Evolutionary conservation across 37 sponge, comb jelly and placozoan genomes (phyloP).

Genomic region (Eunapius fragilis): DNA sequence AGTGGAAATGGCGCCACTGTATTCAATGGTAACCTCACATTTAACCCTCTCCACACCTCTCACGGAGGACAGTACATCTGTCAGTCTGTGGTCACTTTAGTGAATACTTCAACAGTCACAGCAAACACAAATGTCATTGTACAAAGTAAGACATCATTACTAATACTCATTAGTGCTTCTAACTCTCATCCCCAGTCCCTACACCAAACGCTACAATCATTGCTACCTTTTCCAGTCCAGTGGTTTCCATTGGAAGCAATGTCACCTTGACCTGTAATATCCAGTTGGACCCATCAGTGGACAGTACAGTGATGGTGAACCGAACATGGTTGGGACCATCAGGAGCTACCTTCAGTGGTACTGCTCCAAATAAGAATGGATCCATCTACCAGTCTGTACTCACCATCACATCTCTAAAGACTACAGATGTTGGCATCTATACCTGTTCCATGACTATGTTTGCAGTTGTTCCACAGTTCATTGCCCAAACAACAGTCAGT

Average conservation of each 20-base stretch:
- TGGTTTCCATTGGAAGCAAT: background rate
- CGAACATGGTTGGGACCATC: background rate
- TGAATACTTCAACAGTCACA: background rate
- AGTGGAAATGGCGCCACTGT: background rate
- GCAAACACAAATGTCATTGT: background rate
- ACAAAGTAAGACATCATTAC: constrained; percentile 33
- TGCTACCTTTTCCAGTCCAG: background rate
- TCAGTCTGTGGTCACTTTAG: background rate
- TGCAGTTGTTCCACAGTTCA: background rate
- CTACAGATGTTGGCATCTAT: background rate
- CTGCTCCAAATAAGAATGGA: background rate
- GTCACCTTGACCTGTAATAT: background rate
- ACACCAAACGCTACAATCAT: background rate
- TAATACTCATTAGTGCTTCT: too few species aligned
- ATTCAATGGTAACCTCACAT: background rate
- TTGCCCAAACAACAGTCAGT: background rate
- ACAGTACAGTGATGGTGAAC: background rate
- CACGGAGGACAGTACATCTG: constrained; percentile 54
- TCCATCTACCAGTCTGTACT: background rate
- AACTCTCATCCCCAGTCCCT: background rate
- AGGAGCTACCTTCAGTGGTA: background rate
- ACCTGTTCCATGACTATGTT: background rate
- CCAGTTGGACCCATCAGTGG: background rate
- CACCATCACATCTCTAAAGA: background rate
- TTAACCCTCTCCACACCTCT: constrained; percentile 25